Percentiles rank a stretch among this genome's conserved stretches.
Conservation (phyloP, 2,888 invertebrate species). For the Drosophila formosana region DNA sequence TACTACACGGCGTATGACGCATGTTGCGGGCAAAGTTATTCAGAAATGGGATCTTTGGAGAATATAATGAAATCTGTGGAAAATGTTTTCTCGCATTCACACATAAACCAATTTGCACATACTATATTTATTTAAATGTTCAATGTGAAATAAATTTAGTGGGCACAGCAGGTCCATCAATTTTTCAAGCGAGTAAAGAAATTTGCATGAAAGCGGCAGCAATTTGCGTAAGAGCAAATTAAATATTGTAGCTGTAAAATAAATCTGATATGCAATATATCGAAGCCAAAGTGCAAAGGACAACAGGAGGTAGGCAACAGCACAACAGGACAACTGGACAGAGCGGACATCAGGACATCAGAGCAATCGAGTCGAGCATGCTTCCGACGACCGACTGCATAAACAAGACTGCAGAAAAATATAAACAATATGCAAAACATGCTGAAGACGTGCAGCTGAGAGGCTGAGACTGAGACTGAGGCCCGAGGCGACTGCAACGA, state of each 20-base stretch:
- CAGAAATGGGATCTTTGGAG: conserved; percentile 3
- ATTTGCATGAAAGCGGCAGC: conserved; percentile 68
- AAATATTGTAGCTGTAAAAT: conserved; percentile 77
- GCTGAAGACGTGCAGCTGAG: conserved; percentile 41
- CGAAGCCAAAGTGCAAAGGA: conserved; percentile 57
- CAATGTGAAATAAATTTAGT: conserved; percentile 46
- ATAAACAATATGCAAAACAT: conserved; percentile 76
- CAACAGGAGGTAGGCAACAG: conserved; percentile 37
- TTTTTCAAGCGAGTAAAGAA: conserved; percentile 30
- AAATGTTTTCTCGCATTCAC: conserved; percentile 8
- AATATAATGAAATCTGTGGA: neutral
- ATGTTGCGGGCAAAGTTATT: conserved; percentile 31
- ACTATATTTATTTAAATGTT: conserved; percentile 37
- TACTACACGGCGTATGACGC: conserved; percentile 48
- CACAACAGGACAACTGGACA: neutral
- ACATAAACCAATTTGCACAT: conserved; percentile 44
- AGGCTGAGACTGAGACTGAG: conserved; percentile 1
- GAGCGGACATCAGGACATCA: conserved; percentile 23
- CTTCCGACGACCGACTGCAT: conserved; percentile 49
- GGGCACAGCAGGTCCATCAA: conserved; percentile 41
- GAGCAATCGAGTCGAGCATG: conserved; percentile 45
- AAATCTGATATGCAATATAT: conserved; percentile 70
- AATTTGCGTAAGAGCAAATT: conserved; percentile 76
- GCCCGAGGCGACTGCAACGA: conserved; percentile 29
- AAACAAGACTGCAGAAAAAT: conserved; percentile 63